Conservation (phyloP, 2,113 vertebrate genomes). For the Meriones unguiculatus region DNA sequence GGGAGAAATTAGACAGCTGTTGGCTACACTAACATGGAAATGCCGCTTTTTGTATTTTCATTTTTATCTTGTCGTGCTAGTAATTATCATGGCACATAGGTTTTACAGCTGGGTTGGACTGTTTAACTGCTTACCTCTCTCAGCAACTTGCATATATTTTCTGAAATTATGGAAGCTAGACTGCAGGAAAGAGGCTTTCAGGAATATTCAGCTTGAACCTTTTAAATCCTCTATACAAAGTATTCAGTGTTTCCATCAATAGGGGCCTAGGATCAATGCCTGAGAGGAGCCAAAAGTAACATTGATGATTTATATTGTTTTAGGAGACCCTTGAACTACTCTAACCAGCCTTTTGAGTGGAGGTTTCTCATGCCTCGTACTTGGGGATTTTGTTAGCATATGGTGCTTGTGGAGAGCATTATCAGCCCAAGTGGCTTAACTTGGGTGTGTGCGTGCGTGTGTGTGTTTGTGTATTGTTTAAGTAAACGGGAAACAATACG, state of each 20-base stretch:
- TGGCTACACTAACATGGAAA: not conserved
- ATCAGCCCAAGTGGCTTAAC: not conserved
- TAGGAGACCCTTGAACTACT: not conserved
- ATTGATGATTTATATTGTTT: not conserved
- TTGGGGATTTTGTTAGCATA: not conserved
- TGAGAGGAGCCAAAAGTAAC: not conserved
- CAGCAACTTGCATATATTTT: not conserved
- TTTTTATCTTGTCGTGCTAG: not conserved
- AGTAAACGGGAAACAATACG: not conserved
- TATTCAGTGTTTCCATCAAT: not conserved
- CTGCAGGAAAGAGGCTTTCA: not conserved
- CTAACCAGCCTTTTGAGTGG: not conserved
- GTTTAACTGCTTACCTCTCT: not conserved
- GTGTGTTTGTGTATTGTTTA: not conserved
- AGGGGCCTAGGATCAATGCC: not conserved
- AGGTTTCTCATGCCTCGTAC: not conserved
- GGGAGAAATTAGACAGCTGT: not conserved
- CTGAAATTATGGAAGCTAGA: not conserved
- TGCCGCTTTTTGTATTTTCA: not conserved
- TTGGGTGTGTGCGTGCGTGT: not conserved
- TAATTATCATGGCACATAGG: not conserved
- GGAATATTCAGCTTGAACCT: not conserved
- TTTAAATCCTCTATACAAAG: not conserved
- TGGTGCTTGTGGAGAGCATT: not conserved
- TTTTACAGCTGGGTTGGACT: not conserved